Conservation (phyloP, 2,113 vertebrate species). For the Mustela lutreola region DNA sequence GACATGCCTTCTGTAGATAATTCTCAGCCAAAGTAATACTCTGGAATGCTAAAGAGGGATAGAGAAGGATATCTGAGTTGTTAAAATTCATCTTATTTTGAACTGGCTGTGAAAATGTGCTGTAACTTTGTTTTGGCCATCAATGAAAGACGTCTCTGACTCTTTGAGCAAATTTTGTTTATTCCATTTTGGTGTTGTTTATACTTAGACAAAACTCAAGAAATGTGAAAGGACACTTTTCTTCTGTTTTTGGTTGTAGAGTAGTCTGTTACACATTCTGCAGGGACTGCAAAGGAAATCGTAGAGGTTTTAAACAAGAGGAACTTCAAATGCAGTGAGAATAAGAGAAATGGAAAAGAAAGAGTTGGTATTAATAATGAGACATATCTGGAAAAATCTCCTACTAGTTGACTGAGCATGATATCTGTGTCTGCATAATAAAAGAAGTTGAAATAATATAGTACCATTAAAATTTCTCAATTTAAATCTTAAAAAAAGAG, state of each 20-base stretch:
- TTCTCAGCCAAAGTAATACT: background rate
- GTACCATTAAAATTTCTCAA: background rate
- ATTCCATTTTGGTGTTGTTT: too few relatives aligned
- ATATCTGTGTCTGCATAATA: background rate
- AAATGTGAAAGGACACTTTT: background rate
- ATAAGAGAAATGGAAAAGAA: background rate
- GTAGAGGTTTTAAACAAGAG: background rate
- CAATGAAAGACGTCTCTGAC: background rate
- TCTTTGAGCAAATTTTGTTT: too few relatives aligned
- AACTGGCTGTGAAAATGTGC: background rate
- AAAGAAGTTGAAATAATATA: conserved; percentile 19
- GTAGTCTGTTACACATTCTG: background rate
- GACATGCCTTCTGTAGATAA: background rate
- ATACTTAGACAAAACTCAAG: too few relatives aligned
- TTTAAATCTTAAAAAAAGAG: background rate
- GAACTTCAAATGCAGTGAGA: conserved; percentile 13
- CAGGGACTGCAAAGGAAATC: background rate
- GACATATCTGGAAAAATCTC: background rate
- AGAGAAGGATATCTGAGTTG: background rate
- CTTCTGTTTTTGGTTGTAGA: background rate
- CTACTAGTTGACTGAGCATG: background rate
- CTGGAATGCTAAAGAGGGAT: background rate
- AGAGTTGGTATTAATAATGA: conserved; percentile 8
- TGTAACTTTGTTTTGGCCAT: background rate
- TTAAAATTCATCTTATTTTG: conserved; percentile 1